These are phyloP conservation scores for Temnothorax nylanderi DNA, from an alignment of 1,140 invertebrate genomes.

Conservation along the genomic window DNA sequence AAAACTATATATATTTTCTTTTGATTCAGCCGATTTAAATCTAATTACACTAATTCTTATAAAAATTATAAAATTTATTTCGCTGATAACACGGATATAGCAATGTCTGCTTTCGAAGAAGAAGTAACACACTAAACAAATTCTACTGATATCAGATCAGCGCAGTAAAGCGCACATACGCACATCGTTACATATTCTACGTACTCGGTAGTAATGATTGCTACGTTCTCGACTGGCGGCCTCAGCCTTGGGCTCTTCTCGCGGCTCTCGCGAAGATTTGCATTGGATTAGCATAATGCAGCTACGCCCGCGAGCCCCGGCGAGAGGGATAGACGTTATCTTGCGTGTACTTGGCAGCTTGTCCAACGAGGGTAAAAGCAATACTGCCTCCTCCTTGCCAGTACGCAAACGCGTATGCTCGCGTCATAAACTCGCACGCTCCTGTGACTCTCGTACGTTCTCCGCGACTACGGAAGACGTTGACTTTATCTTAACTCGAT, in stretches of 20 bases:
- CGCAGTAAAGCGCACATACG: not conserved
- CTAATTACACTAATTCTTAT: not conserved
- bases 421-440: slow-evolving; percentile 17
- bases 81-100: not conserved
- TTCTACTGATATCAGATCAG: slow-evolving; percentile 14
- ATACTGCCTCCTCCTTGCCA: not conserved
- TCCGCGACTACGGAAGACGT: not conserved
- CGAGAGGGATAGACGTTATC: slow-evolving; percentile 61
- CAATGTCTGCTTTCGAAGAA: not conserved
- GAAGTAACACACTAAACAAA: slow-evolving; percentile 7
- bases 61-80: not conserved
- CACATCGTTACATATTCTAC: not conserved
- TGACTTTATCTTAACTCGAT: slow-evolving; percentile 30
- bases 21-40: not conserved
- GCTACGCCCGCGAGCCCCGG: slow-evolving; percentile 52
- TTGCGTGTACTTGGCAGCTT: slow-evolving; percentile 45
- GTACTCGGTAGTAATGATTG: slow-evolving; percentile 50
- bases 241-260: slow-evolving; percentile 53
- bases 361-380: slow-evolving; percentile 50
- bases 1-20: too few species aligned
- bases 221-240: slow-evolving; percentile 40
- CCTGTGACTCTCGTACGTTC: not conserved
- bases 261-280: slow-evolving; percentile 73
- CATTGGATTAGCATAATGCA: slow-evolving; percentile 80
- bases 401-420: slow-evolving; percentile 23